These are phyloP conservation scores for Perca flavescens DNA, from an alignment of 2,113 vertebrate species.

Conservation along the genomic window DNA sequence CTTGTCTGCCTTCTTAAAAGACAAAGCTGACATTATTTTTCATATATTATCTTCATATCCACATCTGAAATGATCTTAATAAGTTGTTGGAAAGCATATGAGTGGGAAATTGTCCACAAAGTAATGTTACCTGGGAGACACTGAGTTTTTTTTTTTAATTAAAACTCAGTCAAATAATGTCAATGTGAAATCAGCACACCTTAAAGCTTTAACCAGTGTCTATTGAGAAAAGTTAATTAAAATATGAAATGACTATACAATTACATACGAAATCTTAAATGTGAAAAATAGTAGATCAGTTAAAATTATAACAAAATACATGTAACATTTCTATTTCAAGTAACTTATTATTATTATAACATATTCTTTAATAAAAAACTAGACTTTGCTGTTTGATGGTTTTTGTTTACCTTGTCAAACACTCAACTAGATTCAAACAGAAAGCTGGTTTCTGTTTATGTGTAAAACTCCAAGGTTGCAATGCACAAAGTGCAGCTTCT, in stretches of 20 bases:
- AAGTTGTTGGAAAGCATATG: conserved; percentile 61
- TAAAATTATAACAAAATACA: neutral
- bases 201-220: conserved; percentile 57
- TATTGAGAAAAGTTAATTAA: conserved; percentile 64
- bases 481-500: neutral
- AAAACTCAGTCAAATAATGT: conserved; percentile 64
- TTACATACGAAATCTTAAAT: conserved; percentile 45
- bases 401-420: conserved; percentile 24
- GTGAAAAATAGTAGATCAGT: conserved; percentile 26
- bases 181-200: conserved; percentile 56
- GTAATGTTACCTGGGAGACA: conserved; percentile 69
- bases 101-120: conserved; percentile 72
- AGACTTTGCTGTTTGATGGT: neutral
- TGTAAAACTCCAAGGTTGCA: neutral
- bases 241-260: conserved; percentile 37
- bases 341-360: neutral
- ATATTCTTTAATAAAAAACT: too few species aligned
- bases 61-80: conserved; percentile 62
- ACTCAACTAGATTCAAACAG: neutral
- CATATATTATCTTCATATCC: conserved; percentile 40
- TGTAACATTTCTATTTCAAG: neutral
- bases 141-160: conserved; percentile 75
- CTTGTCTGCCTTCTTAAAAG: conserved; percentile 23
- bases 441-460: neutral
- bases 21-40: conserved; percentile 28